A percentile compares a stretch with the other conserved stretches of the same genome.
Evolutionary conservation across 2,888 invertebrate genomes (phyloP).

Genomic region (Omphaloscelis lunosa): DNA sequence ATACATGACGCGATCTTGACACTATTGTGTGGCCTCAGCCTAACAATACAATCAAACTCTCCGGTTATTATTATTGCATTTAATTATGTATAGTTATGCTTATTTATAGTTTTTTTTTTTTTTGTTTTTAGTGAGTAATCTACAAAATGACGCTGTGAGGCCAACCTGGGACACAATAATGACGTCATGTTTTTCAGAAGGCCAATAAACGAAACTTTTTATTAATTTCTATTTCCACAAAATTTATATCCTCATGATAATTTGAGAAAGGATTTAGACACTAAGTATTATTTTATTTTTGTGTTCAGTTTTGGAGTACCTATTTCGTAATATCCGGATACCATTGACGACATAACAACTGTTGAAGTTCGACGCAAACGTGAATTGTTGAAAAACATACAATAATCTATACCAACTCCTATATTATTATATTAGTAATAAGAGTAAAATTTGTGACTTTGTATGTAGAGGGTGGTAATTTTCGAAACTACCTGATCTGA

Average conservation of each 20-base stretch:
- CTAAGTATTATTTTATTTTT: constrained; percentile 21
- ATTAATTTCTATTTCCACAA: constrained; percentile 42
- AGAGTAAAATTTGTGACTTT: too few species aligned
- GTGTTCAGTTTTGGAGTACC: constrained; percentile 22
- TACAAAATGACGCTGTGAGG: constrained; percentile 6
- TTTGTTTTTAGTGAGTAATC: constrained; percentile 60
- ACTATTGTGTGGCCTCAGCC: constrained; percentile 74
- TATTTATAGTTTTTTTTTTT: constrained; percentile 55
- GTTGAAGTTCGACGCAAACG: constrained; percentile 25
- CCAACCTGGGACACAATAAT: background rate
- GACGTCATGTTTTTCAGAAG: constrained; percentile 5
- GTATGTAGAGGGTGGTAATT: too few species aligned
- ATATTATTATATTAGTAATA: too few species aligned
- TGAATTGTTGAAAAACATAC: constrained; percentile 18
- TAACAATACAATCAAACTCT: constrained; percentile 69
- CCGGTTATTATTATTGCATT: constrained; percentile 70
- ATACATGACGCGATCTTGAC: constrained; percentile 71
- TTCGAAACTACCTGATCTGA: too few species aligned
- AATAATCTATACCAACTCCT: background rate
- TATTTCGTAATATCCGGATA: constrained; percentile 45
- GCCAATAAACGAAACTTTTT: constrained; percentile 25
- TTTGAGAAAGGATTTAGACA: constrained; percentile 19
- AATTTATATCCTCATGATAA: constrained; percentile 31
- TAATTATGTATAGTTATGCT: constrained; percentile 68
- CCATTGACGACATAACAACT: constrained; percentile 27